These are phyloP conservation scores for Parauchenoglanis ngamensis DNA, from an alignment of 2,797 vertebrate species.

Conservation along the genomic window DNA sequence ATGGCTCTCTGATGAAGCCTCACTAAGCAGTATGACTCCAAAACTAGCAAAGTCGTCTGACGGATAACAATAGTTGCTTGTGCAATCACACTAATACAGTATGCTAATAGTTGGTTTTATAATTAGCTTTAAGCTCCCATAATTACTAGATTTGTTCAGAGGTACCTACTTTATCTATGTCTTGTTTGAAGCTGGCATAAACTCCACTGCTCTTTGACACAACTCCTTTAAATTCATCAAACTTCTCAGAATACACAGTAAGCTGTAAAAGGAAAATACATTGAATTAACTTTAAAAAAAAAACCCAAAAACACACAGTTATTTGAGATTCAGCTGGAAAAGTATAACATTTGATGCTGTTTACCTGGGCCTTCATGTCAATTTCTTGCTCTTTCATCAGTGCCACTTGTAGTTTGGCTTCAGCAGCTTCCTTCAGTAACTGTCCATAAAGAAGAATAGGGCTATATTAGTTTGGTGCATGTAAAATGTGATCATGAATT, in stretches of 20 bases:
- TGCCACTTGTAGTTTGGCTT: conserved; percentile 88
- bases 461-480: neutral
- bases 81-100: no score
- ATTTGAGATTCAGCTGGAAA: neutral
- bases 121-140: neutral
- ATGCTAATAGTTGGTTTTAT: neutral
- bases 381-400: conserved; percentile 88
- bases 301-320: neutral
- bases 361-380: conserved; percentile 89
- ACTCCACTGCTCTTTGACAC: conserved; percentile 94
- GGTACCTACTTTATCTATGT: conserved; percentile 96
- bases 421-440: conserved; percentile 88
- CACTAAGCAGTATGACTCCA: no score
- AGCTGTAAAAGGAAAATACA: conserved; percentile 75
- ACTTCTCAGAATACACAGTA: conserved; percentile 92
- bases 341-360: neutral
- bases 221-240: conserved; percentile 96
- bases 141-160: neutral
- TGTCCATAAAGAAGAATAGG: conserved; percentile 63
- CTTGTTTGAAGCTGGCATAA: conserved; percentile 94
- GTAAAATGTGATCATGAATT: neutral
- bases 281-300: neutral
- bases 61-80: no score
- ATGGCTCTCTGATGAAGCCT: no score
- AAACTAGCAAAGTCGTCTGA: no score